Evolutionary conservation across 2,888 invertebrate species (phyloP).

Genomic region (Melanchra persicariae): DNA sequence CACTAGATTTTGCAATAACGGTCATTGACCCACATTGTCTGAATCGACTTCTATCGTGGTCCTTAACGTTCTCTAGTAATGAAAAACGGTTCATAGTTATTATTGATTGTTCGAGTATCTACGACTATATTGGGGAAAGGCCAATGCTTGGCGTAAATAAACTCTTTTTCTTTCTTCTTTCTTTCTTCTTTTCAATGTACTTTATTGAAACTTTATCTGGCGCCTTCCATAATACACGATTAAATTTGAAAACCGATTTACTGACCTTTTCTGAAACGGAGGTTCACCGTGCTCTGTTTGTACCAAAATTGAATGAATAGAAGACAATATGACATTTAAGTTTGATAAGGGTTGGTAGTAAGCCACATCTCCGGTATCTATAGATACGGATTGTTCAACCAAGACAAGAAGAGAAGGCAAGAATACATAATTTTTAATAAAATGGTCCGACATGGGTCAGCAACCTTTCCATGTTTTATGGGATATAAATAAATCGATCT

Average conservation of each 20-base stretch:
- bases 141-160: too few species aligned
- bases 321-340: conserved; percentile 3
- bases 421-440: conserved; percentile 39
- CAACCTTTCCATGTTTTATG: conserved; percentile 24
- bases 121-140: too few species aligned
- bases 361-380: conserved; percentile 1
- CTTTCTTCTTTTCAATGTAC: too few species aligned
- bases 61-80: too few species aligned
- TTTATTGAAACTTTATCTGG: too few species aligned
- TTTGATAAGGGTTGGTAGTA: conserved; percentile 13
- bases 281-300: neutral
- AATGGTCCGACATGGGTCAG: conserved; percentile 19
- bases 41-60: too few species aligned
- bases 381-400: conserved; percentile 1
- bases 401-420: conserved; percentile 13
- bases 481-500: neutral
- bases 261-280: neutral
- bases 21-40: too few species aligned
- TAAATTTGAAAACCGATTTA: neutral
- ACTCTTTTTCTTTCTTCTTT: too few species aligned
- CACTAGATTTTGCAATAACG: too few species aligned
- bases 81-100: too few species aligned
- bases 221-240: too few species aligned
- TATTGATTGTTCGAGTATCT: too few species aligned
- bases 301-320: neutral